Base-by-base conservation (phyloP, 2,113 vertebrate species). In the Alaudala cheleensis region DNA sequence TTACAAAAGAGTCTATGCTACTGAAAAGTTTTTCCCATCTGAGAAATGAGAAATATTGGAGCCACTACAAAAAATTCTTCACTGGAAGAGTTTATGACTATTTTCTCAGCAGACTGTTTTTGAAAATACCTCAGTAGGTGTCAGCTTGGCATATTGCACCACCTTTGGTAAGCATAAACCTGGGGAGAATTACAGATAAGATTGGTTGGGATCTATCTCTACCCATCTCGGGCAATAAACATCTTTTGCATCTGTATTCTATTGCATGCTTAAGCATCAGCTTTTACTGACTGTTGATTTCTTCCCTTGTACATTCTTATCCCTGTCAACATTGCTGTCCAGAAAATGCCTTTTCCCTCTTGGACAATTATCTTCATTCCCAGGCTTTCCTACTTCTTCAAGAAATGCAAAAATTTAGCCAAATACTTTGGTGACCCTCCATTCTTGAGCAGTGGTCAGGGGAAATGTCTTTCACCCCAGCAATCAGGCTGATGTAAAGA, bases 241-340 rank as follows among this genome's bases (percentile, higher is more conserved):
- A 51, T 6, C 2, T 79, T 49, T 54, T 72, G 25, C 2, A 3
- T 23, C 12, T 79, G 4, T 47, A 67, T 64, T 79, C 8, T 3
- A 25, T 10, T 78, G 29, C 12, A 76, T 0, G 0, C 19, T 51
- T 14, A 56, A 71, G 14, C 5, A 57, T n/a, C 71, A 72, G 23
- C 7, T 86, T 78, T 73, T 37, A 60, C 20, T 69, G 26, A 47
- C 33, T 37, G 60, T 17, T 69, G 26, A 47, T 28, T 95, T 83
- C 42, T 83, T 77, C 58, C 9, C 33, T 86, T 72, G 10, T n/a
- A 62, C 9, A 10, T 66, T 78, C 23, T 17, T 51, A 34, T 20
- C 22, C 21, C 17, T 81, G 40, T 57, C 56, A 90, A 71, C 21
- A n/a, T 12, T 1, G 0, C 19, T 66, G 18, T 71, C 76, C 10